Conservation (phyloP, 30 jellyfish, hydroid and myxozoan genomes). For the Pelagia noctiluca region DNA sequence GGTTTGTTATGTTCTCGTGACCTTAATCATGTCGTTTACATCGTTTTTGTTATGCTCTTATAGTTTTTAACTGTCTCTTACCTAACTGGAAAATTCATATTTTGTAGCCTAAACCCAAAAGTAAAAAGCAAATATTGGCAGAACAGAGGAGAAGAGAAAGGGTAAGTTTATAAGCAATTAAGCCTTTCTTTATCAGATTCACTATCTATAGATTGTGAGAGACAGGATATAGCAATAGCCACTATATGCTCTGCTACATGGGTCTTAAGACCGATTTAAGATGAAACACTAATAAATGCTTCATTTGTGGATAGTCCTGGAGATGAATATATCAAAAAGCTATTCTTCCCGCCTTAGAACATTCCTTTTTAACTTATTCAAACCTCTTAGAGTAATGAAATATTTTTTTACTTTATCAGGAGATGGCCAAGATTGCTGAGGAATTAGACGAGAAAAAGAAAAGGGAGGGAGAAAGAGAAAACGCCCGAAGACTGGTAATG, state of each 20-base stretch:
- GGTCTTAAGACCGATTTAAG: no score
- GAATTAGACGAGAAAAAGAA: slow-evolving; percentile 93
- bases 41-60: neutral
- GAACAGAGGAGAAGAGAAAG: slow-evolving; percentile 94
- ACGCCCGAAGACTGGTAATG: slow-evolving; percentile 66
- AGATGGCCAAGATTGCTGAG: slow-evolving; percentile 89
- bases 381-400: no score
- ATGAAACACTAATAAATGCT: no score
- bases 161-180: slow-evolving; percentile 19
- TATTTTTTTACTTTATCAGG: slow-evolving; percentile 39
- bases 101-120: slow-evolving; percentile 93
- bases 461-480: slow-evolving; percentile 86
- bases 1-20: slow-evolving; percentile 38
- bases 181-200: neutral
- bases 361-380: no score
- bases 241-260: no score
- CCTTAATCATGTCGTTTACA: neutral
- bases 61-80: neutral
- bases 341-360: no score
- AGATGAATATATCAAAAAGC: no score
- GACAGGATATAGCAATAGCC: no score
- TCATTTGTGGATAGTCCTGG: neutral
- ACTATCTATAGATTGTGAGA: neutral
- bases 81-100: neutral
- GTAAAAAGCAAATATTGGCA: slow-evolving; percentile 89